Conservation (phyloP, 2,797 vertebrate genomes). For the Bucorvus abyssinicus region DNA sequence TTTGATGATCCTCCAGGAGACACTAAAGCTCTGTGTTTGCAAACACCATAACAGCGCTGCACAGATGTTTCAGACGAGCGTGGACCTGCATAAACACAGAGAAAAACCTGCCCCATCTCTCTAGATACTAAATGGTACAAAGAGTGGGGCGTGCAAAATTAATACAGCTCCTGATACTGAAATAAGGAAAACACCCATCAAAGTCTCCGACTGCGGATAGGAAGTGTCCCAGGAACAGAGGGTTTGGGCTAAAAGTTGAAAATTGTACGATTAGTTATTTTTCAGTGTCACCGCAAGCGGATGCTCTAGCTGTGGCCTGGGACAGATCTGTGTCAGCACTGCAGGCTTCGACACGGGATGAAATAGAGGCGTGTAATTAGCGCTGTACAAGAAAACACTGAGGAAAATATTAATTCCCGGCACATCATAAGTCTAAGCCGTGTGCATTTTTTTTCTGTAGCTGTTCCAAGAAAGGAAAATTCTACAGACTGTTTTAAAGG, state of each 20-base stretch:
- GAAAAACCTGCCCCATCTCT: not conserved
- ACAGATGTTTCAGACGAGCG: not conserved
- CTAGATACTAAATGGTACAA: not conserved
- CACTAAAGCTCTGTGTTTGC: not conserved
- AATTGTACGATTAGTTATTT: not conserved
- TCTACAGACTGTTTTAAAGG: not conserved
- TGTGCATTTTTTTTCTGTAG: not conserved
- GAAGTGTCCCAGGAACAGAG: not conserved
- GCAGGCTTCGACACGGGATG: not conserved
- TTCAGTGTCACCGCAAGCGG: accelerated
- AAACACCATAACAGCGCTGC: not conserved
- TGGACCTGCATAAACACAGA: not conserved
- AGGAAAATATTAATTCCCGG: not conserved
- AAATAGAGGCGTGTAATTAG: not conserved
- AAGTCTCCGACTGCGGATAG: not conserved
- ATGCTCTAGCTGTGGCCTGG: not conserved
- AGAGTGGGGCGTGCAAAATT: not conserved
- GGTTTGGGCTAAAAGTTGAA: not conserved
- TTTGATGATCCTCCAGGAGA: not conserved
- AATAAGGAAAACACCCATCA: not conserved
- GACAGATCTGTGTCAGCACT: not conserved
- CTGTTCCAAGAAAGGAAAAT: not conserved
- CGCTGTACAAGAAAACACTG: accelerated
- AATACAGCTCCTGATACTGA: not conserved
- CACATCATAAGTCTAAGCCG: not conserved